Evolutionary conservation across 2,113 vertebrate species (phyloP).

Genomic region (Sphyrna mokarran): DNA sequence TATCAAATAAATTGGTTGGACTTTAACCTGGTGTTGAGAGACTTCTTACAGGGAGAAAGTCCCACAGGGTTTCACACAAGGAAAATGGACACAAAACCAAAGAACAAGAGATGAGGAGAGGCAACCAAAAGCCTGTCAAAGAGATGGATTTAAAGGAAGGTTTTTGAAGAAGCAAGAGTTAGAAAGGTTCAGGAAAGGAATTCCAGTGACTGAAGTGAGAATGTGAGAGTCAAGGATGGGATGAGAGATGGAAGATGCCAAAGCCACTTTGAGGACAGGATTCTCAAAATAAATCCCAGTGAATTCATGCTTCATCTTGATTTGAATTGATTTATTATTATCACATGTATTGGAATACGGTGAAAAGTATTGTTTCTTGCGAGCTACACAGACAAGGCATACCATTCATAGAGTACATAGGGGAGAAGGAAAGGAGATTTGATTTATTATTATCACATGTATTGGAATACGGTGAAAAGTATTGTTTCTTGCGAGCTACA

Average conservation of each 20-base stretch:
- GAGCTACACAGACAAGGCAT: no score
- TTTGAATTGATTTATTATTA: no score
- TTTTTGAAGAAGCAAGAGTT: background rate
- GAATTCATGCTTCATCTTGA: background rate
- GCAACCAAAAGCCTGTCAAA: background rate
- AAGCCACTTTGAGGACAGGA: background rate
- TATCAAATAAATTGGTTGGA: no score
- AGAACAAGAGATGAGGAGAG: background rate
- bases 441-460: no score
- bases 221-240: background rate
- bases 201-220: background rate
- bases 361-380: no score
- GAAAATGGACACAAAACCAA: background rate
- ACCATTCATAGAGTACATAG: no score
- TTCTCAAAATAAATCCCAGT: background rate
- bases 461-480: no score
- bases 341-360: no score
- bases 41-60: background rate
- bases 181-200: background rate
- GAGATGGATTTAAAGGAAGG: background rate
- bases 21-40: no score
- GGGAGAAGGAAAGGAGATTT: no score
- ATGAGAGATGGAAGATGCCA: no score
- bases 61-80: background rate
- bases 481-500: no score